Evolutionary conservation across 2,797 vertebrate species (phyloP).

Genomic region (Acipenser oxyrinchus): DNA sequence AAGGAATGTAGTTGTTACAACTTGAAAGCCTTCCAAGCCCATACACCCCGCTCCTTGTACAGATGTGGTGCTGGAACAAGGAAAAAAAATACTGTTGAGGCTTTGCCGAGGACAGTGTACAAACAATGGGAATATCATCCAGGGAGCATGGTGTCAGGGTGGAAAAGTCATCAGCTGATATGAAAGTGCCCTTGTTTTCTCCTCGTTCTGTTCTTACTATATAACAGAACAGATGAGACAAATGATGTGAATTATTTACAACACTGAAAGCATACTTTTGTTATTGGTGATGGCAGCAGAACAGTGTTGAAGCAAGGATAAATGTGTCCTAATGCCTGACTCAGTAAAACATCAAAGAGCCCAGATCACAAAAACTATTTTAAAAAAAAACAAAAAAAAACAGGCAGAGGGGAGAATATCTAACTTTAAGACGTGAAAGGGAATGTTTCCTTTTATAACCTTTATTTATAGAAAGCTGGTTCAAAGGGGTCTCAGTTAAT

Average conservation of each 20-base stretch:
- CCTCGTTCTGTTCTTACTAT: conserved; percentile 42
- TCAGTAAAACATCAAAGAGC: conserved; percentile 48
- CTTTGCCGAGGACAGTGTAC: conserved; percentile 43
- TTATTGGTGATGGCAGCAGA: conserved; percentile 55
- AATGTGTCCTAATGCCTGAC: conserved; percentile 44
- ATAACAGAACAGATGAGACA: conserved; percentile 53
- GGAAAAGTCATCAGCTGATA: conserved; percentile 52
- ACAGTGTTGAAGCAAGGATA: conserved; percentile 41
- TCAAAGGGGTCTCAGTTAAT: conserved; percentile 59
- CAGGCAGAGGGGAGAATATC: conserved; percentile 29
- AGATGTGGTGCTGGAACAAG: neutral
- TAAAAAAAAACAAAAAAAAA: neutral
- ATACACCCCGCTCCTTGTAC: neutral
- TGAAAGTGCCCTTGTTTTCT: conserved; percentile 53
- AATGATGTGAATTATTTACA: conserved; percentile 85
- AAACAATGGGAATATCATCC: conserved; percentile 48
- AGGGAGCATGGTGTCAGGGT: conserved; percentile 47
- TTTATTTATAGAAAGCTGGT: conserved; percentile 52
- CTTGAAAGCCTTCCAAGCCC: conserved; percentile 5
- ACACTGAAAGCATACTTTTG: conserved; percentile 74
- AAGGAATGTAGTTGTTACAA: neutral
- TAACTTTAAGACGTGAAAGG: conserved; percentile 21
- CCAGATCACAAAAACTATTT: conserved; percentile 37
- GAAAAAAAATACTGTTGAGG: conserved; percentile 38
- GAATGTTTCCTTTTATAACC: conserved; percentile 46